These are phyloP conservation scores for Drosophila sechellia DNA, from an alignment of 1,140 invertebrate species.

Conservation along the genomic window DNA sequence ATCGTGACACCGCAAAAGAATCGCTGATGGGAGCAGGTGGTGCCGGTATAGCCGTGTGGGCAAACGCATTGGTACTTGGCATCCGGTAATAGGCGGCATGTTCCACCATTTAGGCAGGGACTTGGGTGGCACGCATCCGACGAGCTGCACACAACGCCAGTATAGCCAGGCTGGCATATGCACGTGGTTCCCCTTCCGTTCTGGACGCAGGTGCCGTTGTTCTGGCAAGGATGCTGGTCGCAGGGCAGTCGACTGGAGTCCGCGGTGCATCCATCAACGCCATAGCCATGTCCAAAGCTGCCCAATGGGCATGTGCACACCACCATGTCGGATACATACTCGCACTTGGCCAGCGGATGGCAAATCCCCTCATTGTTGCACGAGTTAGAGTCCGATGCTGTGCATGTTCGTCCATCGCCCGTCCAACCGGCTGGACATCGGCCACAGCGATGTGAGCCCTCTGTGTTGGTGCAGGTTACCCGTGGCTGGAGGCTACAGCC, in stretches of 20 bases:
- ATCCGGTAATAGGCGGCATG: conserved; percentile 86
- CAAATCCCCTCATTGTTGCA: conserved; percentile 63
- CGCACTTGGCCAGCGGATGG: conserved; percentile 89
- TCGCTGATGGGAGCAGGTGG: conserved; percentile 52
- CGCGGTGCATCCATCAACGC: conserved; percentile 56
- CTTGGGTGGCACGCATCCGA: conserved; percentile 87
- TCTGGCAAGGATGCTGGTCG: conserved; percentile 63
- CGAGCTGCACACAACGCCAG: conserved; percentile 85
- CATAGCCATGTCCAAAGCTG: conserved; percentile 87
- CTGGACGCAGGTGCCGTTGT: conserved; percentile 91
- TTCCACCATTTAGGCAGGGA: conserved; percentile 92
- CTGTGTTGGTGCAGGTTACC: conserved; percentile 91
- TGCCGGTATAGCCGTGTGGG: conserved; percentile 85
- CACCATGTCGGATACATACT: conserved; percentile 87
- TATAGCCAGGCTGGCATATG: conserved; percentile 86
- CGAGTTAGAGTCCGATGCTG: conserved; percentile 42
- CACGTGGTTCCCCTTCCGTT: conserved; percentile 85
- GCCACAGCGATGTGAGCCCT: conserved; percentile 93
- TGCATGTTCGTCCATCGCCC: conserved; percentile 90
- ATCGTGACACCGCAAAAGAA: conserved; percentile 85
- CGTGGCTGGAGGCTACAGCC: conserved; percentile 94
- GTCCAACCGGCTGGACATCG: conserved; percentile 93
- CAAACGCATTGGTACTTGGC: conserved; percentile 85
- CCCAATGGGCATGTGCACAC: conserved; percentile 92
- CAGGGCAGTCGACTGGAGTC: conserved; percentile 53